These are phyloP conservation scores for Caenorhabditis angaria DNA, from an alignment of 2,888 invertebrate species.

Conservation along the genomic window DNA sequence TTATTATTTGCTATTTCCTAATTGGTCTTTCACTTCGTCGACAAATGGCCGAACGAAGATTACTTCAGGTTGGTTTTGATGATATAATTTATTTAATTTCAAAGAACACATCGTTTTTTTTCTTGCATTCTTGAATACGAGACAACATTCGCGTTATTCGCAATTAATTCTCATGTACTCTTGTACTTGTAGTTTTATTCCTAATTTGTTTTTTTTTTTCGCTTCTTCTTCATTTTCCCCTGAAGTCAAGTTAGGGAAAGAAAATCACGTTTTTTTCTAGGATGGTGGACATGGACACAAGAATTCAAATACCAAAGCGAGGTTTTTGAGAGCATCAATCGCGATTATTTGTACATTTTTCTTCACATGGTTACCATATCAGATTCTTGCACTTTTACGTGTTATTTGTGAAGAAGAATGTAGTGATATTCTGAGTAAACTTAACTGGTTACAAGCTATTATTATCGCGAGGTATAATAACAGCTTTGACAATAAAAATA, in stretches of 20 bases:
- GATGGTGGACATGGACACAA: constrained; percentile 43
- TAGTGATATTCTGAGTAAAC: constrained; percentile 45
- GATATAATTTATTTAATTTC: background rate
- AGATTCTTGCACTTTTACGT: constrained; percentile 62
- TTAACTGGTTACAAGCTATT: constrained; percentile 66
- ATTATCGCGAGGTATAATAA: constrained; percentile 62
- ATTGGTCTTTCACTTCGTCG: constrained; percentile 58
- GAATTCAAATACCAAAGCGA: constrained; percentile 50
- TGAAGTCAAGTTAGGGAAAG: background rate
- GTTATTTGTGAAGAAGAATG: constrained; percentile 60
- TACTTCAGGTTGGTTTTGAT: constrained; percentile 31
- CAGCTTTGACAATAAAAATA: background rate
- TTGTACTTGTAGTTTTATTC: background rate
- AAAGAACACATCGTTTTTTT: background rate
- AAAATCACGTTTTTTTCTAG: constrained; percentile 14
- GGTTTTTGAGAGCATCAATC: constrained; percentile 61
- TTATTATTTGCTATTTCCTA: constrained; percentile 58
- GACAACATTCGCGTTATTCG: background rate
- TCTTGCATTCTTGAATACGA: background rate
- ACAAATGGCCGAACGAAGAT: constrained; percentile 53
- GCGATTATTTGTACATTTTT: constrained; percentile 64
- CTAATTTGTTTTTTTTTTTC: background rate
- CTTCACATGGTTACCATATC: constrained; percentile 66
- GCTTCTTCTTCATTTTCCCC: too few relatives aligned
- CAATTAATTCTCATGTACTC: constrained; percentile 4